Evolutionary conservation across 2,113 vertebrate genomes (phyloP).

Genomic region (Butastur rufipennis): DNA sequence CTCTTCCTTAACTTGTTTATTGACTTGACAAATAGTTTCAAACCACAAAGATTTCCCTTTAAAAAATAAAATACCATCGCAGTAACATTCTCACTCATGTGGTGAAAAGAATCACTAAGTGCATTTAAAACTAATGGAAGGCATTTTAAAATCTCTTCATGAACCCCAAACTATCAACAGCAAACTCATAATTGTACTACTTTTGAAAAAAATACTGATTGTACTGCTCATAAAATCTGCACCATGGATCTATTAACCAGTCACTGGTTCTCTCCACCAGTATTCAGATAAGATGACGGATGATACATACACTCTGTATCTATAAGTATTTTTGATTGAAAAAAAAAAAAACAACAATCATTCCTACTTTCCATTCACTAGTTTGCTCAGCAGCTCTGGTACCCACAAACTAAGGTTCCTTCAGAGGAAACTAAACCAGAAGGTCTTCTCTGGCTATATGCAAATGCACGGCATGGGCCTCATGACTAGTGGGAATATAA

Average conservation of each 20-base stretch:
- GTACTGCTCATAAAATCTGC: neutral
- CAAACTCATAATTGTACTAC: neutral
- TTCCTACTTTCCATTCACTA: neutral
- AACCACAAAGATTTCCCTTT: neutral
- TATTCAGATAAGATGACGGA: neutral
- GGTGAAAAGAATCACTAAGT: neutral
- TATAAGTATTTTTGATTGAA: neutral
- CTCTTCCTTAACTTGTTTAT: neutral
- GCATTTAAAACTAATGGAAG: neutral
- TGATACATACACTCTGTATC: neutral
- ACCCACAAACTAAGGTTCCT: neutral
- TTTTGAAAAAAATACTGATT: neutral
- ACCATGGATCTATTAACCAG: neutral
- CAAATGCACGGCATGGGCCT: fast-evolving
- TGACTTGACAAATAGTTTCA: neutral
- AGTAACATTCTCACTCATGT: neutral
- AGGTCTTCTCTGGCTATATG: neutral
- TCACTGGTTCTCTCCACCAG: neutral
- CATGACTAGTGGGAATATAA: neutral
- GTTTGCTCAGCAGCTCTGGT: neutral
- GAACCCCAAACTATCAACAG: neutral
- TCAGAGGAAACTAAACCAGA: neutral
- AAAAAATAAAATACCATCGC: neutral
- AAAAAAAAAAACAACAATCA: neutral
- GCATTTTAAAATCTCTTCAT: neutral